A percentile compares a stretch with the other conserved stretches of the same genome.
phyloP scores from a whole-genome alignment of 2,113 vertebrate genomes.

The Gnathonemus echidnorhynchus region DNA sequence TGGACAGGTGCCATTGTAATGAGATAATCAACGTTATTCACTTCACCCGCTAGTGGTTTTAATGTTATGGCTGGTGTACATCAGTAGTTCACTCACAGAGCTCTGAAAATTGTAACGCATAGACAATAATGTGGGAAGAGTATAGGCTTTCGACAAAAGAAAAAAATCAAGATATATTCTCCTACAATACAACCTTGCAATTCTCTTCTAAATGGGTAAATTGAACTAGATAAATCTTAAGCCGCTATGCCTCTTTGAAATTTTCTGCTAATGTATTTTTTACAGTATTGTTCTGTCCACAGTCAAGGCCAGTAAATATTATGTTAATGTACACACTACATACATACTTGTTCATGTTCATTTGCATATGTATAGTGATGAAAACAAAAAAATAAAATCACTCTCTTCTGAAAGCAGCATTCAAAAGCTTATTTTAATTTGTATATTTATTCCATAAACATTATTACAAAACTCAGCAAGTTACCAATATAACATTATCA shows the following conservation, averaged over 20 bases:
- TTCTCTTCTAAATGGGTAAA: neutral
- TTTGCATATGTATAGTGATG: neutral
- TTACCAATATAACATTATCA: slow-evolving; percentile 99
- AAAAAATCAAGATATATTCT: neutral
- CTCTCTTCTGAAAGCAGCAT: slow-evolving; percentile 83
- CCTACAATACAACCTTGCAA: neutral
- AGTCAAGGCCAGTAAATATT: neutral
- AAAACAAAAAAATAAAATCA: slow-evolving; percentile 32
- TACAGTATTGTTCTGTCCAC: neutral
- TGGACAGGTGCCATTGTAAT: neutral
- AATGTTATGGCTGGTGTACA: neutral
- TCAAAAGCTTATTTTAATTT: slow-evolving; percentile 96
- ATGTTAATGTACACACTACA: neutral
- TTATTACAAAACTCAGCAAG: slow-evolving; percentile 99
- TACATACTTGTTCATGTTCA: neutral
- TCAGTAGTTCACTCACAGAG: neutral
- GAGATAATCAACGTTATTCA: neutral
- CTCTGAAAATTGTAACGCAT: neutral
- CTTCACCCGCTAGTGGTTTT: neutral
- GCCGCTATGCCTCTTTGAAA: neutral
- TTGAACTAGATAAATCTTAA: neutral
- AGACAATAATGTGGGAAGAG: neutral
- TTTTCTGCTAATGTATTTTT: slow-evolving; percentile 2
- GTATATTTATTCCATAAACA: slow-evolving; percentile 99
- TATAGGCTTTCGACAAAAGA: neutral